A percentile compares a stretch with the other conserved stretches of the same genome.
Evolutionary conservation across 2,113 vertebrate genomes (phyloP).

Genomic region (Tenrec ecaudatus): DNA sequence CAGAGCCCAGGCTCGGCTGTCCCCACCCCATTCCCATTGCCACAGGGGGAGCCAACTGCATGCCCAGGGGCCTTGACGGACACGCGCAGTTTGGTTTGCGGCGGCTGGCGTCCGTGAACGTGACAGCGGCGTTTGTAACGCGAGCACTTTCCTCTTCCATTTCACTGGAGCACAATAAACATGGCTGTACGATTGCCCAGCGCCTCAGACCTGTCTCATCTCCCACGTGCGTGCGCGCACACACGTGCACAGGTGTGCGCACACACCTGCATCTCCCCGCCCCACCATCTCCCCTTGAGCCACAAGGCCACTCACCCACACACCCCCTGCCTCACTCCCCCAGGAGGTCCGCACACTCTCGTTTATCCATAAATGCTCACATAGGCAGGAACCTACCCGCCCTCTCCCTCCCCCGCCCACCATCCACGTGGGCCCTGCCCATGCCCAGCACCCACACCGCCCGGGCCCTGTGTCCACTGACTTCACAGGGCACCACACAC

Average conservation of each 20-base stretch:
- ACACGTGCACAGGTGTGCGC: too few species aligned
- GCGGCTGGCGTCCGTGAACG: conserved; percentile 56
- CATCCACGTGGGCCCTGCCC: background rate
- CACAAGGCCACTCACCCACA: background rate
- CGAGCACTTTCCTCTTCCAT: conserved; percentile 78
- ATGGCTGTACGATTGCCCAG: conserved; percentile 51
- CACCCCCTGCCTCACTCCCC: too few species aligned
- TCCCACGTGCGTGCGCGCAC: background rate
- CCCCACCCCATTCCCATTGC: conserved; percentile 50
- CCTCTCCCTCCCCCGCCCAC: too few species aligned
- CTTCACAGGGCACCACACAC: too few species aligned
- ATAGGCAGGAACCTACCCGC: background rate
- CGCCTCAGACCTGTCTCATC: background rate
- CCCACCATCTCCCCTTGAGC: background rate
- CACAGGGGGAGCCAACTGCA: conserved; percentile 68
- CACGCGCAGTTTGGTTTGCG: conserved; percentile 75
- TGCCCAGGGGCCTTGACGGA: conserved; percentile 63
- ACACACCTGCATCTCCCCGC: background rate
- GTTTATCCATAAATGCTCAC: background rate
- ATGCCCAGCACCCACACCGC: background rate
- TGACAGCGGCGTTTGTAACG: conserved; percentile 65
- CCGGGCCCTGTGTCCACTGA: background rate
- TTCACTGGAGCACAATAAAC: conserved; percentile 85
- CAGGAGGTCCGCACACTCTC: background rate
- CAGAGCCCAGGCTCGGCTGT: conserved; percentile 60